These are phyloP conservation scores for Pogonophryne albipinna DNA, from an alignment of 2,797 vertebrate species.

Conservation along the genomic window DNA sequence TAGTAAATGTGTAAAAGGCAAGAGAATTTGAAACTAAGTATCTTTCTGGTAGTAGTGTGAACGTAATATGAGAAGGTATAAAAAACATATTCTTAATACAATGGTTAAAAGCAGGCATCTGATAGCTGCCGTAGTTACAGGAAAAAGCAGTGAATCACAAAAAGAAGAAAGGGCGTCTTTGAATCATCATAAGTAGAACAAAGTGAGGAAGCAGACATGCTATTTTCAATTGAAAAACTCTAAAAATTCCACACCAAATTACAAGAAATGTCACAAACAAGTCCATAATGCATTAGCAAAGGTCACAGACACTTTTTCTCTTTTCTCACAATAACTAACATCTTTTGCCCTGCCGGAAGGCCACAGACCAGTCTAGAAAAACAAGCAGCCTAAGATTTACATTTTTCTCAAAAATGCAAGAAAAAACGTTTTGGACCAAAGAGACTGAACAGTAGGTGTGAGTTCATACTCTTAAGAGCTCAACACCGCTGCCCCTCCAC, in stretches of 20 bases:
- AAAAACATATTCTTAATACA: neutral
- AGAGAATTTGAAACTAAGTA: neutral
- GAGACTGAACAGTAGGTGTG: conserved; percentile 6
- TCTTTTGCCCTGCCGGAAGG: neutral
- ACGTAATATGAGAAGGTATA: neutral
- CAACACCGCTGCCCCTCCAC: neutral
- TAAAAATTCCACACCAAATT: neutral
- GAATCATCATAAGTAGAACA: neutral
- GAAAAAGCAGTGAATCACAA: neutral
- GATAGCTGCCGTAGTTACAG: too few relatives aligned
- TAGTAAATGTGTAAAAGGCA: neutral
- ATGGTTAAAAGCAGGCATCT: neutral
- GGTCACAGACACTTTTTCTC: neutral
- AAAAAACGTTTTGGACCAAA: conserved; percentile 16
- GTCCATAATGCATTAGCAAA: neutral
- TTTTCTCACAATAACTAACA: neutral
- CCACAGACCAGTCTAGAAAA: neutral
- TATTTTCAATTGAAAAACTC: neutral
- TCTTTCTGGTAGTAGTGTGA: neutral
- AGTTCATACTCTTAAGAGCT: conserved; percentile 11
- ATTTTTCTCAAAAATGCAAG: neutral
- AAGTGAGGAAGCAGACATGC: neutral
- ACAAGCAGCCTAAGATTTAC: neutral
- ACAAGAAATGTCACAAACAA: neutral
- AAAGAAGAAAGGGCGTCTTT: neutral